Base-by-base conservation (phyloP, 2,113 vertebrate genomes). In the Salminus brasiliensis region DNA sequence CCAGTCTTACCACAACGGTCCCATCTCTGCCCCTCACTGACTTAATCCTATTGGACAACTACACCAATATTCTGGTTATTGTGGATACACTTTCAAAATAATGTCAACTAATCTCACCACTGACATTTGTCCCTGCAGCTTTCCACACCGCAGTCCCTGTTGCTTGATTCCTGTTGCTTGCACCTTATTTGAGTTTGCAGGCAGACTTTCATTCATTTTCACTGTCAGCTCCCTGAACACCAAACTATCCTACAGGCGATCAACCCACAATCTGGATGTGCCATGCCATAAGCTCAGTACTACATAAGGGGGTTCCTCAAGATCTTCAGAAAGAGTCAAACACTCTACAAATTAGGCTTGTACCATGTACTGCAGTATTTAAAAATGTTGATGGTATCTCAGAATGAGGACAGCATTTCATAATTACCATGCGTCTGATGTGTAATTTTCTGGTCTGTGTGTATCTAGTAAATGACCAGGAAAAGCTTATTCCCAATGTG, bases 71-170 rank as follows among this genome's bases (percentile, higher is more conserved):
- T 65, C 30, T 65, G 62, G 62, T 65, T 36, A 34, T 65, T 65
- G 62, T 65, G 59, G 59, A 32, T 62, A 62, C 27, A 62, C 32
- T 62, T 65, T 6, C 62, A n/a, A 65, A 65, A 65, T n/a, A 18
- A 65, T 36, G 62, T 65, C 34, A 36, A 65, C 32, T 34, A 18
- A 65, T 36, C 30, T n/a, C n/a, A n/a, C 18, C 30, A n/a, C 16
- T 36, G 32, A 18, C 18, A 53, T 53, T 53, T 53, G 2, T 23
- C 7, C 10, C 49, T 23, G 5, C 5, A 53, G 49, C 5, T 21
- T n/a, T 53, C 49, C 21, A 53, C 21, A 53, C 49, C 5, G 15
- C 49, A 53, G 49, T n/a, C n/a, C n/a, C n/a, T n/a, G 9, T 1
- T 1, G 4, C 49, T 16, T 53, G 18, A 3, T 16, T 47, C 18